A percentile compares a stretch with the other conserved stretches of the same genome.
These are phyloP conservation scores for Enchytraeus crypticus DNA, from an alignment of 2,888 invertebrate genomes.

Conservation along the genomic window DNA sequence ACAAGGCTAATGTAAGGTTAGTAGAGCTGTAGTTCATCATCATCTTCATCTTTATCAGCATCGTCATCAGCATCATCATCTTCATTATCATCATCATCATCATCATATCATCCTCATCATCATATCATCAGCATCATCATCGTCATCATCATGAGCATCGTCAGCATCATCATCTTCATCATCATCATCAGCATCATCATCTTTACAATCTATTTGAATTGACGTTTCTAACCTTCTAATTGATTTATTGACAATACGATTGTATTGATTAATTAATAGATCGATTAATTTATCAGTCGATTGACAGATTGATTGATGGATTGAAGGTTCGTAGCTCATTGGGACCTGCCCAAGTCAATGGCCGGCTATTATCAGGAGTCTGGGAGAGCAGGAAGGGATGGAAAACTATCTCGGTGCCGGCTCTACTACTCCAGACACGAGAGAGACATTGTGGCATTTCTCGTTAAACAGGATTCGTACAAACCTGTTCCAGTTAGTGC, in stretches of 20 bases:
- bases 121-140: too few species aligned
- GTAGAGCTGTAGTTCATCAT: neutral
- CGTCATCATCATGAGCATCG: too few species aligned
- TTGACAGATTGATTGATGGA: neutral
- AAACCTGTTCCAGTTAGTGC: neutral
- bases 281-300: neutral
- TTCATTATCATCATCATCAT: too few species aligned
- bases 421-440: constrained; percentile 80
- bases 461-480: constrained; percentile 55
- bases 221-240: neutral
- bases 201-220: neutral
- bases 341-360: constrained; percentile 88
- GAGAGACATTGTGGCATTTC: constrained; percentile 70
- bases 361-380: constrained; percentile 95
- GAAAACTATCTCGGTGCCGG: constrained; percentile 76
- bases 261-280: neutral
- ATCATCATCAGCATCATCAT: too few species aligned
- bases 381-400: constrained; percentile 91
- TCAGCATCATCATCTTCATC: too few species aligned
- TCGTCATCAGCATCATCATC: too few species aligned
- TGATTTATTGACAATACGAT: neutral
- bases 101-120: too few species aligned
- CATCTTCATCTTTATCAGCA: too few species aligned
- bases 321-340: constrained; percentile 81
- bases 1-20: constrained; percentile 80